Base-by-base conservation (phyloP, 1,140 invertebrate species). In the Harpegnathos saltator region DNA sequence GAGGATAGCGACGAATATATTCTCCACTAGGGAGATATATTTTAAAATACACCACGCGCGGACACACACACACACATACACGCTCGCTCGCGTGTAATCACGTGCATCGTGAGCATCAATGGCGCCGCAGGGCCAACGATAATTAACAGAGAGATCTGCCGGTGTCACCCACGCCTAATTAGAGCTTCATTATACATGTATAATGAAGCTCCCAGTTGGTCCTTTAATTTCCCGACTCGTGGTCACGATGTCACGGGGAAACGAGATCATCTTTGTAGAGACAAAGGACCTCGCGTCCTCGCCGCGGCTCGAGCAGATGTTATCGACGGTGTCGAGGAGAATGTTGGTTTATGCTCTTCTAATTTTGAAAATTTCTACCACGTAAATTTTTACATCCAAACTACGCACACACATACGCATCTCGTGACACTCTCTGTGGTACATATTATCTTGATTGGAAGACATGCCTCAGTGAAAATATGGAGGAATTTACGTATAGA, bases 91-190 rank as follows among this genome's bases (percentile, higher is more conserved):
- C n/a, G n/a, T n/a, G n/a, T n/a, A n/a, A n/a, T 5, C 29, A 9
- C 38, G 9, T 44, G 7, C 56, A 66, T 38, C 62, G 73, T 19
- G 48, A 71, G 38, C 85, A 69, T 82, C 75, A 77, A 81, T 85
- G 33, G 65, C 38, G 83, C 66, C 75, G 72, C 65, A 1, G 17
- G 50, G 11, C 22, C 38, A 65, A 66, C 12, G 54, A 48, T 72
- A 88, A 89, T 89, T 89, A 89, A 88, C 48, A 63, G 38, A 15
- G 22, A 24, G 29, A 80, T 69, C 56, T 52, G 29, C 26, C 38
- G 62, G 17, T 85, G 83, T 85, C 83, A 63, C 62, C 44, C 73
- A 68, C 62, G 68, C 68, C 74, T 89, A 89, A 89, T 89, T 89
- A 71, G 74, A 84, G 44, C 63, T 44, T 38, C 19, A 85, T 88